These are phyloP conservation scores for Bicyclus anynana DNA, from an alignment of 1,140 invertebrate genomes.

Conservation along the genomic window DNA sequence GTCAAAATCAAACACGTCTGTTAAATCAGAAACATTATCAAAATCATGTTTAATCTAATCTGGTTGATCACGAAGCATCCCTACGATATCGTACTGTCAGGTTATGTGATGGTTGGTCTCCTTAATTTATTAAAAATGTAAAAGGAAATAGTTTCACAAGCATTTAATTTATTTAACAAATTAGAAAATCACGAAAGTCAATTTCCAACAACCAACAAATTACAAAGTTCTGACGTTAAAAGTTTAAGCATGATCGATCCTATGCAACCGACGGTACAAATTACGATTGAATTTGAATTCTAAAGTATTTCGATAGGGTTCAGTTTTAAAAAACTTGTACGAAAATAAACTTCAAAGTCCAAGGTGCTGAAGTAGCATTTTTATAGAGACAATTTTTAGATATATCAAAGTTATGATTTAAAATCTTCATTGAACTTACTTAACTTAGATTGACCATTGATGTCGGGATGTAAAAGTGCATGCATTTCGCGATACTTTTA, in stretches of 20 bases:
- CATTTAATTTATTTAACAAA: conserved; percentile 7
- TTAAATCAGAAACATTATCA: no score
- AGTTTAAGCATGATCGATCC: conserved; percentile 27
- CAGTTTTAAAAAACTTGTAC: background rate
- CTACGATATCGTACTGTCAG: background rate
- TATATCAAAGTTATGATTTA: no score
- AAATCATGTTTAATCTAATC: background rate
- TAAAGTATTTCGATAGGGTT: background rate
- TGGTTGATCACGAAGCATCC: background rate
- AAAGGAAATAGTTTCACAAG: conserved; percentile 1
- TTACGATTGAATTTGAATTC: background rate
- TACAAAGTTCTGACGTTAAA: conserved; percentile 23
- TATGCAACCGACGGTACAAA: conserved; percentile 16
- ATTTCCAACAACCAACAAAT: conserved; percentile 26
- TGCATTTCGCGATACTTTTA: no score
- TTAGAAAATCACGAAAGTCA: conserved; percentile 21
- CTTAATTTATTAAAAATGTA: background rate
- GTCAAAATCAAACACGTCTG: no score
- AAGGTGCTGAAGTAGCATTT: no score
- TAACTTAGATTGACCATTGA: no score
- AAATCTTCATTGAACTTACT: no score
- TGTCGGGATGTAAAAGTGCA: no score
- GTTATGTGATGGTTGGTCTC: background rate
- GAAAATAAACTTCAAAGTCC: no score
- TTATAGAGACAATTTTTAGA: no score